These are phyloP conservation scores for Mesoclemmys tuberculata DNA, from an alignment of 2,113 vertebrate species.

Conservation along the genomic window DNA sequence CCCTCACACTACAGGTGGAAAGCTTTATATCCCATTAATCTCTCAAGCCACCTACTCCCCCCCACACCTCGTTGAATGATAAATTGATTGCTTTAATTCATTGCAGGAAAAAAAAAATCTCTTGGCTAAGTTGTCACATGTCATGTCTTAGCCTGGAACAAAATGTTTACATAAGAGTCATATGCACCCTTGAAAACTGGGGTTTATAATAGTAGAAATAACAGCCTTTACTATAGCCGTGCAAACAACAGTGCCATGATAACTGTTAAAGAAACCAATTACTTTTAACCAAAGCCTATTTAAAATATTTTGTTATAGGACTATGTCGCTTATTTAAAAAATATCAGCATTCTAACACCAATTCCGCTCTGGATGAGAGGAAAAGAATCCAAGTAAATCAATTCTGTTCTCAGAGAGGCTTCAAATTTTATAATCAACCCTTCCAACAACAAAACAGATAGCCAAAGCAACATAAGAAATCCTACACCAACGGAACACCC, in stretches of 20 bases:
- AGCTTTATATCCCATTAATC: conserved; percentile 6
- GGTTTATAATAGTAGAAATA: conserved; percentile 39
- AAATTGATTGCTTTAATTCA: not conserved
- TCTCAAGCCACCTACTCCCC: not conserved
- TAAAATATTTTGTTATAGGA: conserved; percentile 64
- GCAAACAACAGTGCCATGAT: conserved; percentile 53
- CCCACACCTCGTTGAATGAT: not conserved
- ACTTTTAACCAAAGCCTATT: conserved; percentile 63
- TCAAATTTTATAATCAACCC: not conserved
- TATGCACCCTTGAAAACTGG: not conserved
- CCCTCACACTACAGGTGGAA: not conserved
- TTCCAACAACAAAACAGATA: not conserved
- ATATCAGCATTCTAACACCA: not conserved
- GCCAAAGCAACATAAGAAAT: not conserved
- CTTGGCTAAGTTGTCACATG: not conserved
- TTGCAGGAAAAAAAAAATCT: not conserved
- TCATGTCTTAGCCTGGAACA: not conserved
- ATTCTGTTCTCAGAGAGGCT: accelerated
- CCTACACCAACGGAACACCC: not conserved
- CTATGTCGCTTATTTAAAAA: conserved; percentile 34
- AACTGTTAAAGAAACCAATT: conserved; percentile 54
- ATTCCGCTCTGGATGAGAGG: not conserved
- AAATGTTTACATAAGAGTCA: conserved; percentile 9
- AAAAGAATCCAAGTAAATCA: not conserved
- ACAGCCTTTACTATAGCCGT: conserved; percentile 43